Evolutionary conservation across 2,888 invertebrate species (phyloP), one percentile per base, ranked within the genome.

Genomic region (Lysandra bellargus): DNA sequence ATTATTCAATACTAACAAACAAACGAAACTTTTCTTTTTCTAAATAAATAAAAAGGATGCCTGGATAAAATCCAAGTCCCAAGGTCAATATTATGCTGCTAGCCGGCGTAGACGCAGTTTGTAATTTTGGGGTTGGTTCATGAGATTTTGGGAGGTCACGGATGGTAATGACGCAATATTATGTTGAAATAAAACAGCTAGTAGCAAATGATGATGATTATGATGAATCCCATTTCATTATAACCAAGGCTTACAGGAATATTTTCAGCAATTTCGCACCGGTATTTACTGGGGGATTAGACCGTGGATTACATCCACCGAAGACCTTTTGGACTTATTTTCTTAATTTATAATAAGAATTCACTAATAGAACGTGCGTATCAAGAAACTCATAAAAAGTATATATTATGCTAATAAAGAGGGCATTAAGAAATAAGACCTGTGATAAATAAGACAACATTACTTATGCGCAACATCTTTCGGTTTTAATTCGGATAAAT

Each of bases 401-500:
- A 37, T 69, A 69, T 69, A 69, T 69, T 33, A 33, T 69, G 4
- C 3, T 69, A 37, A 69, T 64, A 64, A 12, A 61, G 23, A 33
- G 14, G 69, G 33, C 69, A 5, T 69, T 69, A 37, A 37, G 33
- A 69, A 12, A 1, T 12, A 12, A 14, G 4, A 37, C 17, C 69
- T 37, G 69, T 92, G 90, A 93, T 91, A 91, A 92, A 93, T 88
- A 92, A 89, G 88, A 83, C 83, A 84, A 86, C 91, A 92, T 93
- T 93, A 92, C 91, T 93, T 92, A 93, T 91, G 88, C 88, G 33
- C 86, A 87, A 86, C 89, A 90, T 91, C 89, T 90, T 92, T 89
- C 85, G 86, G 88, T 91, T 91, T 92, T 92, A 93, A 93, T 92
- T 92, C 92, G 89, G 90, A 93, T 93, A 92, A 93, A 93, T 93